Evolutionary conservation across 2,888 invertebrate genomes (phyloP).

Genomic region (Taenaris catops): DNA sequence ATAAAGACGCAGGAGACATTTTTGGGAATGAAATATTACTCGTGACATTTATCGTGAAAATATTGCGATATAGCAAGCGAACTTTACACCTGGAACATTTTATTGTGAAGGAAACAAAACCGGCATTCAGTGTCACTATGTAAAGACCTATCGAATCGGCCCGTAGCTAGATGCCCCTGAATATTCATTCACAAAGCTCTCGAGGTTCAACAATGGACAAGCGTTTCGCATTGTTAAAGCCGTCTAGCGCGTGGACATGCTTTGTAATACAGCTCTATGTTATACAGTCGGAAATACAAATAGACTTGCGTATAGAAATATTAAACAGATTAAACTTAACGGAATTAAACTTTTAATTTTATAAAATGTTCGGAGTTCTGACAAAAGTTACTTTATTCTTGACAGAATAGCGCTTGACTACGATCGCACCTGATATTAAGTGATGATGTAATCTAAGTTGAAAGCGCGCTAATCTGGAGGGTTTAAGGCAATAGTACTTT

Average conservation of each 20-base stretch:
- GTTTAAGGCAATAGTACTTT: too few species aligned
- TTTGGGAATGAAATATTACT: too few species aligned
- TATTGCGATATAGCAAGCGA: not conserved
- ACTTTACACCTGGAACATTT: slow-evolving; percentile 6
- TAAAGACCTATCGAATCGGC: slow-evolving; percentile 8
- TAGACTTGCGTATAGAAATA: too few species aligned
- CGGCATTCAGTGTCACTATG: slow-evolving; percentile 9
- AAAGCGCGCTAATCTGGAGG: too few species aligned
- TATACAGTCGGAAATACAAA: slow-evolving; percentile 8
- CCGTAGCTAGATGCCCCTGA: slow-evolving; percentile 10
- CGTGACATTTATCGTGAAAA: slow-evolving; percentile 2
- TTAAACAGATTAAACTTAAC: too few species aligned
- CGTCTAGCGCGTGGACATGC: slow-evolving; percentile 15
- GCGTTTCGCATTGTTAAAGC: slow-evolving; percentile 16
- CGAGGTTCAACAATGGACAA: slow-evolving; percentile 20
- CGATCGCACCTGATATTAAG: too few species aligned
- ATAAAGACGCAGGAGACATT: too few species aligned
- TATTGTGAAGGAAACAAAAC: slow-evolving; percentile 8
- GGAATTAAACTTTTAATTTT: not conserved
- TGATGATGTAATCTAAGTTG: too few species aligned
- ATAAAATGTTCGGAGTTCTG: too few species aligned
- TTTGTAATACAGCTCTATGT: slow-evolving; percentile 10
- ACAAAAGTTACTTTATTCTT: too few species aligned
- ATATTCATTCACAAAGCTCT: slow-evolving; percentile 16
- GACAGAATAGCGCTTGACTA: too few species aligned